These are phyloP conservation scores for Manis crassicaudata DNA, from an alignment of 2,797 vertebrate genomes.

Conservation along the genomic window DNA sequence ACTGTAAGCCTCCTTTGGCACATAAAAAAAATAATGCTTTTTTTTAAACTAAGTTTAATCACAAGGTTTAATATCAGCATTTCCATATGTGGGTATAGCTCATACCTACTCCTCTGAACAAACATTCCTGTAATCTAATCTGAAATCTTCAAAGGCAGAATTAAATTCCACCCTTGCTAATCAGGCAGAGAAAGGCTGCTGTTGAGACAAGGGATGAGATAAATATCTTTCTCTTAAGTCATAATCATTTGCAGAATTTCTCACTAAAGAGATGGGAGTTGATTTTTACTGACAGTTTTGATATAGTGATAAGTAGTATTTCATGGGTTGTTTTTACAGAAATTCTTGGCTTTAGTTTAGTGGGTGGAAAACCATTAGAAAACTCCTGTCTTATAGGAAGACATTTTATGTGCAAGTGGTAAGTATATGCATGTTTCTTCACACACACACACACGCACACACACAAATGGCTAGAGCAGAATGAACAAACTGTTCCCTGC, in stretches of 20 bases:
- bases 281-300: not conserved
- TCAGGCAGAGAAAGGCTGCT: not conserved
- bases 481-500: not conserved
- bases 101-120: not conserved
- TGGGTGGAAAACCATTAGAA: not conserved
- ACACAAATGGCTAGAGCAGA: not conserved
- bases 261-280: not conserved
- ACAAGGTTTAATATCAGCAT: constrained; percentile 52
- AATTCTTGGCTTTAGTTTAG: not conserved
- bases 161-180: constrained; percentile 50
- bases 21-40: constrained; percentile 43
- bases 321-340: not conserved
- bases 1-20: constrained; percentile 65
- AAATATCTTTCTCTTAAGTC: constrained; percentile 22
- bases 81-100: not conserved
- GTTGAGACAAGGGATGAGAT: constrained; percentile 39
- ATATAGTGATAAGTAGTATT: not conserved
- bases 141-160: not conserved
- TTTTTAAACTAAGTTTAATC: constrained; percentile 70
- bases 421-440: not conserved
- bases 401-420: not conserved
- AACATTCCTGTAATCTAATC: constrained; percentile 4
- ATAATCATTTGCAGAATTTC: not conserved
- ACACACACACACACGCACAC: not conserved
- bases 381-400: not conserved